Conservation (phyloP, 2,888 invertebrate genomes). For the Pammene aurita region DNA sequence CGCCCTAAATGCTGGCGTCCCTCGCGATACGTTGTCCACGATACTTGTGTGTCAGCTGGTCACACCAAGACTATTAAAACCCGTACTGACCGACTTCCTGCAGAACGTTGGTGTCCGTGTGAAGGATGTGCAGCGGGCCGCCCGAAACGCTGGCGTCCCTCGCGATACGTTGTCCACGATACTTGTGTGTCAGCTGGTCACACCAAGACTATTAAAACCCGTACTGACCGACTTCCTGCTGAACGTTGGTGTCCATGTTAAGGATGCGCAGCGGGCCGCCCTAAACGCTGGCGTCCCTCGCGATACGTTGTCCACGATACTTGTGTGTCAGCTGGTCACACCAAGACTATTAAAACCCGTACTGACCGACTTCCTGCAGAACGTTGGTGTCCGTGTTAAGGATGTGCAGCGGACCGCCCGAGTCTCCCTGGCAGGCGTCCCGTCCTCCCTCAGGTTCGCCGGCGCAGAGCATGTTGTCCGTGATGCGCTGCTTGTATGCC, state of each 20-base stretch:
- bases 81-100: conserved; percentile 83
- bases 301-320: conserved; percentile 92
- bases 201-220: too few species aligned
- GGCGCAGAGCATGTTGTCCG: conserved; percentile 91
- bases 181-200: too few species aligned
- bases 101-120: conserved; percentile 74
- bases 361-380: conserved; percentile 85
- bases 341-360: too few species aligned
- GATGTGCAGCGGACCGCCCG: conserved; percentile 89
- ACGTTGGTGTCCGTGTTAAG: conserved; percentile 73
- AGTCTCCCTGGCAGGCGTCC: conserved; percentile 93
- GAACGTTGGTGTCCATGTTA: conserved; percentile 73
- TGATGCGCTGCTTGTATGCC: conserved; percentile 87
- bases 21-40: too few species aligned
- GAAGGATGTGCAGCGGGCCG: conserved; percentile 87
- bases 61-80: too few species aligned
- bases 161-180: conserved; percentile 92
- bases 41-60: too few species aligned
- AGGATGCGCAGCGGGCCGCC: conserved; percentile 89
- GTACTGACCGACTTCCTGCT: conserved; percentile 84
- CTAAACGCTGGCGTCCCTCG: conserved; percentile 91
- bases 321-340: too few species aligned
- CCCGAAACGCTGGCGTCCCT: conserved; percentile 92
- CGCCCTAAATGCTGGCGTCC: too few species aligned
- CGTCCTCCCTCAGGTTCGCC: conserved; percentile 88